Base-by-base conservation (phyloP, 2,888 invertebrate species). In the Aquatica leii region DNA sequence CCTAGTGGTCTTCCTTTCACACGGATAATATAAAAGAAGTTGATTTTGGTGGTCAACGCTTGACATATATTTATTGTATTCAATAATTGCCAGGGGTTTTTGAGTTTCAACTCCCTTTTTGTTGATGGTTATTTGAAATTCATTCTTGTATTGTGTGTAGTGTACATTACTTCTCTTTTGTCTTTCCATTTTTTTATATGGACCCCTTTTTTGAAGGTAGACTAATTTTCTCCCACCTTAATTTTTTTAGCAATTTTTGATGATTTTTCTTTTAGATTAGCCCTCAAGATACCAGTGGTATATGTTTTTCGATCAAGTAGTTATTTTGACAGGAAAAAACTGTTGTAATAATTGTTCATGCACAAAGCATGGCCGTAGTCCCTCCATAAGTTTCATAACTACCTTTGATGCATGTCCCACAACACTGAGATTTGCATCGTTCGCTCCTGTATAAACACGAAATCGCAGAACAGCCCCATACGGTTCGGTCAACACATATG, bases 251-350 rank as follows among this genome's bases (percentile, higher is more conserved):
- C 72, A 59, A 64, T 72, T 11, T 64, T 41, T 63, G 71, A 73
- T 52, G 9, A 4, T 6, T 9, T n/a, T n/a, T n/a, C n/a, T n/a
- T 31, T 31, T 9, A 71, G 55, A 53, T 73, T 69, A 12, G 65
- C 35, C 18, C 69, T 72, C 18, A 81, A 66, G 1, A 75, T 78
- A 14, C 80, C 81, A n/a, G 80, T 81, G 62, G 76, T 77, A 62
- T 80, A 78, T 21, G 74, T 73, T 15, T 69, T 58, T 20, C 50
- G 21, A 20, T 51, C 24, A 14, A 70, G 46, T 17, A 79, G 69
- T 62, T 72, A 69, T 20, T 69, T 66, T 41, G 77, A 76, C 51
- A 79, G 68, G 37, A 50, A 62, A 60, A 71, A 73, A 1, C 71
- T 73, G 35, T 74, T 79, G 51, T 76, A 78, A 48, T 70, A 77